Percentiles rank a stretch among this genome's conserved stretches.
phyloP scores from a whole-genome alignment of 1,140 invertebrate genomes.

The Lucilia sericata region DNA sequence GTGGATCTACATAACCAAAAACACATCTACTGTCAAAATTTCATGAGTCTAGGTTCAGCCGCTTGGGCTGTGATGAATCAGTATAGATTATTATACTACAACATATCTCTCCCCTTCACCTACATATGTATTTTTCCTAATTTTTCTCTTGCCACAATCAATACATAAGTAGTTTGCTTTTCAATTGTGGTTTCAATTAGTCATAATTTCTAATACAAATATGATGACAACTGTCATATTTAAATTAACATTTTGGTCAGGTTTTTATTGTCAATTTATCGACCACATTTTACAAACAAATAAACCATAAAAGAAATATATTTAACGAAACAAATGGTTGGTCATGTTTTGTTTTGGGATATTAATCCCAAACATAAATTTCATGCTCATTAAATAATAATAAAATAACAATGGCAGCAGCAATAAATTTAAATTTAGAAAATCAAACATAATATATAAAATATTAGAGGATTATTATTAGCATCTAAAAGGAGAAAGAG shows the following conservation, averaged over 20 bases:
- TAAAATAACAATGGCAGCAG: not conserved
- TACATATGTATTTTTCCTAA: no score
- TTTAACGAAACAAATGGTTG: not conserved
- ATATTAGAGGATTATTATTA: no score
- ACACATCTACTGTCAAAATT: no score
- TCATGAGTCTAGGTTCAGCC: no score
- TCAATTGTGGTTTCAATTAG: conserved; percentile 6
- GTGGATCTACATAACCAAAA: no score
- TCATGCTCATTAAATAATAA: conserved; percentile 12
- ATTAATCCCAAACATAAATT: not conserved
- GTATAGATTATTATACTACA: no score
- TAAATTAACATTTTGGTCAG: not conserved
- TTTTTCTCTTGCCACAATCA: not conserved
- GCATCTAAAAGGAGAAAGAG: no score
- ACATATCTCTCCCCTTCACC: no score
- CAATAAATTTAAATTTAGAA: no score
- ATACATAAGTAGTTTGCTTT: not conserved
- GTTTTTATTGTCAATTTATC: not conserved
- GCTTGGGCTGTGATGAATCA: no score
- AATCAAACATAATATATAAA: no score
- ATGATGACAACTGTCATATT: conserved; percentile 16
- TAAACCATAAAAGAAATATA: not conserved
- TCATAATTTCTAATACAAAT: conserved; percentile 6
- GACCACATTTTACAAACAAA: not conserved
- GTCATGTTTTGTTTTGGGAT: not conserved